Evolutionary conservation across 2,888 invertebrate genomes (phyloP), one percentile per base, ranked within the genome.

Genomic region (Embidobia sp.): DNA sequence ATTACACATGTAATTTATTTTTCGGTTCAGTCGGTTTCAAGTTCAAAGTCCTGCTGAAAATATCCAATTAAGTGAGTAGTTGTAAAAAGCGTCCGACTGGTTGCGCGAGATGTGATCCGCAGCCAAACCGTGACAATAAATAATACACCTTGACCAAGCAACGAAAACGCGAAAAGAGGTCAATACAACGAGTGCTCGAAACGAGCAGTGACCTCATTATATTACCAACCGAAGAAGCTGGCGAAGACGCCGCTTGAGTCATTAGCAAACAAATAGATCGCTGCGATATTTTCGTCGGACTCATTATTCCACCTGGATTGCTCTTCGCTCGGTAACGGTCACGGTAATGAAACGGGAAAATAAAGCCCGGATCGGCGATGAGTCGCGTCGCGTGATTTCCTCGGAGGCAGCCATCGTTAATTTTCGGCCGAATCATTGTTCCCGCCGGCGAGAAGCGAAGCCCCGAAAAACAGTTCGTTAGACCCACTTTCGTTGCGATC

Each of bases 151-250:
- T 53, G 53, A 61, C 53, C 53, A 37, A 53, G 53, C 35, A 35
- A 44, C 61, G 53, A 70, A 70, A 57, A 59, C 27, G 19, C 61
- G 22, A 59, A 72, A 63, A 72, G 29, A 31, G 63, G 72, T 69
- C 44, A 44, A 59, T 49, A 59, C 40, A n/a, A 29, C 15, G 57
- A n/a, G 13, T 40, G 15, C 35, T 57, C 48, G 16, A 51, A 59
- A 44, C 55, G 37, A 57, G 40, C 22, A 51, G 11, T 35, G 63
- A 31, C 72, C 59, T 61, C 70, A 44, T 70, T 51, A 59, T 53
- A 19, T 33, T 26, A 10, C 5, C 1, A 19, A 31, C 27, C 27
- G 40, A 49, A 64, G 59, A 10, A 61, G 51, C 35, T 31, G 48
- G 6, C 44, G 31, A 40, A 22, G 37, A 61, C 42, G 18, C 13